Conservation (phyloP, 2,888 invertebrate species). For the Polymixis flavicincta region DNA sequence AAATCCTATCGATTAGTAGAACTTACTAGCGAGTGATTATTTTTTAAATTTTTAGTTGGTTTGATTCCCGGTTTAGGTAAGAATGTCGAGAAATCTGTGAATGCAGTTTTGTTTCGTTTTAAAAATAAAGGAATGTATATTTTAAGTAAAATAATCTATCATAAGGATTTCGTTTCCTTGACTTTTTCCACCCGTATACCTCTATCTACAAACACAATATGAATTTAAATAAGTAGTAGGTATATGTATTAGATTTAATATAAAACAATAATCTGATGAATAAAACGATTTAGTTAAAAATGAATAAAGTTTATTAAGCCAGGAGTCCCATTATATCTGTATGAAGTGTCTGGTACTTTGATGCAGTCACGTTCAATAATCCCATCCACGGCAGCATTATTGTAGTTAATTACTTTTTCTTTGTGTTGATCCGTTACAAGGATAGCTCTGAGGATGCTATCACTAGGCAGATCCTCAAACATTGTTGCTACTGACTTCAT, state of each 20-base stretch:
- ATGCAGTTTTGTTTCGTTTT: no score
- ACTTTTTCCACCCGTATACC: not conserved
- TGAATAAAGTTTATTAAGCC: not conserved
- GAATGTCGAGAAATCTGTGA: no score
- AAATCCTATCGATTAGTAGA: no score
- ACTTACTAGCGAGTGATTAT: no score
- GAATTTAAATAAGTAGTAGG: not conserved
- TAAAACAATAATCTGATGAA: not conserved
- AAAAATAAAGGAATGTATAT: no score
- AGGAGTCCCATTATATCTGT: not conserved
- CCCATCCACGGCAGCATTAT: not conserved
- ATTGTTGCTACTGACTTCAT: constrained; percentile 24
- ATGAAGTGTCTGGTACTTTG: not conserved
- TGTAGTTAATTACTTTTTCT: not conserved
- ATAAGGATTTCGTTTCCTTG: no score
- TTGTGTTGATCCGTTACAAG: not conserved
- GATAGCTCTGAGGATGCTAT: constrained; percentile 32
- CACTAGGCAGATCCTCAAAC: constrained; percentile 27
- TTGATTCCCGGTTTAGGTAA: no score
- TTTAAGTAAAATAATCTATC: no score
- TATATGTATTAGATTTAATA: no score
- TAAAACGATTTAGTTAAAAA: not conserved
- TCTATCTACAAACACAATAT: not conserved
- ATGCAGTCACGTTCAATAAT: not conserved
- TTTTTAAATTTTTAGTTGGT: no score